Evolutionary conservation across 2,113 vertebrate species (phyloP).

Genomic region (Sebastes fasciatus): DNA sequence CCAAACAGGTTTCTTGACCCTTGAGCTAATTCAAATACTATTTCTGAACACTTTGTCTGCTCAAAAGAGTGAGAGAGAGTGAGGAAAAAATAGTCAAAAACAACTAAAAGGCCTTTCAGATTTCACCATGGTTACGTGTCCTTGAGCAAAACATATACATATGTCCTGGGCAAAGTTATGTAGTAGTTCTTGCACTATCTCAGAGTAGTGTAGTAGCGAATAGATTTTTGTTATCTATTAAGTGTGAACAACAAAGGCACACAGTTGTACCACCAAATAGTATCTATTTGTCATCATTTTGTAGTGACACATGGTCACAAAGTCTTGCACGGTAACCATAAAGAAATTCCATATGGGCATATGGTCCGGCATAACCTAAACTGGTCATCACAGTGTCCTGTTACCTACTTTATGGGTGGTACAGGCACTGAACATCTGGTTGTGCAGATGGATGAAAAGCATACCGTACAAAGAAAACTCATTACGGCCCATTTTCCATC

Average conservation of each 20-base stretch:
- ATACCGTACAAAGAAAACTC: conserved; percentile 53
- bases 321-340: not conserved
- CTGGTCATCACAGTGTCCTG: conserved; percentile 52
- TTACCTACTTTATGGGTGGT: conserved; percentile 58
- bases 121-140: not conserved
- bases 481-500: conserved; percentile 48
- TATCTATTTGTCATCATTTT: conserved; percentile 2
- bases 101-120: not conserved
- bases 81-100: not conserved
- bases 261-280: not conserved
- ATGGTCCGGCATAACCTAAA: conserved; percentile 40
- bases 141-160: not conserved
- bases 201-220: not conserved
- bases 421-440: conserved; percentile 64
- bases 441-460: conserved; percentile 68
- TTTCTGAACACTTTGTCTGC: not conserved
- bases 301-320: conserved; percentile 4
- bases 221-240: not conserved
- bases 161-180: not conserved
- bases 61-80: no score
- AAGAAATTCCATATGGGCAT: conserved; percentile 37
- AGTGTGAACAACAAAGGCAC: not conserved
- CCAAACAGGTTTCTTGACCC: not conserved
- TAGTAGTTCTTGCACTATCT: not conserved
- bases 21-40: not conserved